Evolutionary conservation across 2,888 invertebrate species (phyloP), one percentile per base, ranked within the genome.

Genomic region (Drosophila setosimentum): DNA sequence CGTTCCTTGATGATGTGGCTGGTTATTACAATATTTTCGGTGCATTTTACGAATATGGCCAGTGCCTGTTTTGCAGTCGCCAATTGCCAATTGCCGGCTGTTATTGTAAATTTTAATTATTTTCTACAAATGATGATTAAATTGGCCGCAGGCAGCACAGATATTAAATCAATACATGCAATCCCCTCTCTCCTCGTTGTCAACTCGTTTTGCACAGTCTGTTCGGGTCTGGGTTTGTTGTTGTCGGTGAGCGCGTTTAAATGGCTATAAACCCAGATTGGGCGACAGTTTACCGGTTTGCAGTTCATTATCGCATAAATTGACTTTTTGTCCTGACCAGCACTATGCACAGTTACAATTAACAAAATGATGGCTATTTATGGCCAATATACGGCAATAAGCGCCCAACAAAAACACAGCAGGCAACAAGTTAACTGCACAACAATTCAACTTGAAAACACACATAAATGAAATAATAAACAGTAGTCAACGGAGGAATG

Each of bases 91-190:
- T 33, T 58, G 71, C 54, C 66, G 68, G 48, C 66, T 61, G 54
- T 72, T 75, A 73, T 87, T 90, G 87, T 90, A 87, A 80, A 90
- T 87, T 87, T 87, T 90, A 88, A 88, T 88, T 88, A 88, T 90
- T 88, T 88, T 78, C 90, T 89, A 84, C 89, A 89, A 87, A 90
- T 87, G 90, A 88, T 88, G 89, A 90, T 90, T 88, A 88, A 88
- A 90, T 88, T 88, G 87, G 84, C 87, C 87, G 63, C 87, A 72
- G 90, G 87, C 87, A 69, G 50, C 61, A 66, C 80, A 83, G 82
- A 83, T 88, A 88, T 89, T 82, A 88, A 87, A 90, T 87, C 87
- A 87, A 90, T 87, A 88, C 75, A 83, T 80, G 71, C 54, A 58
- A 24, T 16, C 4, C 37, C 37, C 18, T 6, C 32, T n/a, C 51